Conservation (phyloP, 1,140 invertebrate species). For the Nasonia giraulti region DNA sequence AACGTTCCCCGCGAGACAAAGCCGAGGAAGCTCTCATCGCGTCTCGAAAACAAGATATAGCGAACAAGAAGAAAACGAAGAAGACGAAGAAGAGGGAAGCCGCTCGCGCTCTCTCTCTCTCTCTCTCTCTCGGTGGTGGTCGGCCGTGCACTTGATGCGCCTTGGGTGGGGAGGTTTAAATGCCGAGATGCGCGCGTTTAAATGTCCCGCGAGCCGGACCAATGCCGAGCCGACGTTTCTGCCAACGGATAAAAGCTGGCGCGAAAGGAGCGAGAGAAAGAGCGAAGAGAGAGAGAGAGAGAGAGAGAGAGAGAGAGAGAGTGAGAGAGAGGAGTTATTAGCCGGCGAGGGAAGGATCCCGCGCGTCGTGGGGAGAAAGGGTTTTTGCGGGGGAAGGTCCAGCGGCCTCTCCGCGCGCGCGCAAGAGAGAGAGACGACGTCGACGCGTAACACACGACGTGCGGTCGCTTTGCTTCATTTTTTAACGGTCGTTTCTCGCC, state of each 20-base stretch:
- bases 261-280: constrained; percentile 15
- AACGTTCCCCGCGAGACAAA: constrained; percentile 10
- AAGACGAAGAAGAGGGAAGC: constrained; percentile 17
- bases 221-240: constrained; percentile 26
- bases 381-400: constrained; percentile 38
- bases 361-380: constrained; percentile 37
- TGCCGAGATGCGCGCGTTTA: constrained; percentile 44
- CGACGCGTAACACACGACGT: not conserved
- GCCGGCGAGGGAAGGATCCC: not conserved
- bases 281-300: constrained; percentile 11
- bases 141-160: not conserved
- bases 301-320: constrained; percentile 16
- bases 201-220: constrained; percentile 51
- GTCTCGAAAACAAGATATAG: constrained; percentile 4
- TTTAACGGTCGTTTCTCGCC: constrained; percentile 50
- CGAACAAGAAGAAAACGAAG: constrained; percentile 43
- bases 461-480: constrained; percentile 47
- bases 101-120: not conserved
- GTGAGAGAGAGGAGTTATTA: constrained; percentile 15
- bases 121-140: constrained; percentile 22
- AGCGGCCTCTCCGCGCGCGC: not conserved
- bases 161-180: constrained; percentile 40
- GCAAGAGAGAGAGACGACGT: not conserved
- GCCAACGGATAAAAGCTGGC: constrained; percentile 43
- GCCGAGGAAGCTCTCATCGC: constrained; percentile 23